These are phyloP conservation scores for Rhinogobio ventralis DNA, from an alignment of 2,797 vertebrate species.

Conservation along the genomic window DNA sequence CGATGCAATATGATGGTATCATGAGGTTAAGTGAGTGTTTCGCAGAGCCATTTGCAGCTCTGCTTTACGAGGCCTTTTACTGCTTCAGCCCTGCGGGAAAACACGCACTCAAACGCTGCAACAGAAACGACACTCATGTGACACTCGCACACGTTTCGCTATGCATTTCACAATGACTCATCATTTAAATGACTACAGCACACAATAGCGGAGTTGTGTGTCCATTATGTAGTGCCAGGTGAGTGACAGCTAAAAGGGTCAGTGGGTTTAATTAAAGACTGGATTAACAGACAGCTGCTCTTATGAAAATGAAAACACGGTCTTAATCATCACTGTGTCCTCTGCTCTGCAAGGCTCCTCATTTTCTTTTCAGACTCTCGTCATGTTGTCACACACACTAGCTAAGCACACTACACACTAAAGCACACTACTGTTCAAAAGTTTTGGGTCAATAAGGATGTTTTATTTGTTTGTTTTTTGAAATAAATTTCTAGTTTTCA, in stretches of 20 bases:
- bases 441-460: neutral
- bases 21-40: slow-evolving; percentile 61
- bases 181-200: slow-evolving; percentile 27
- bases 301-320: neutral
- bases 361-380: neutral
- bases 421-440: neutral
- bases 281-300: slow-evolving; percentile 32
- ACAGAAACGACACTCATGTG: slow-evolving; percentile 16
- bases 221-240: slow-evolving; percentile 17
- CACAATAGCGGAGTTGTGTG: neutral
- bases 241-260: slow-evolving; percentile 41
- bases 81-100: slow-evolving; percentile 30
- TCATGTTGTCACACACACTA: neutral
- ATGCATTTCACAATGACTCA: slow-evolving; percentile 43
- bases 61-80: slow-evolving; percentile 57
- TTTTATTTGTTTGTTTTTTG: neutral
- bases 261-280: slow-evolving; percentile 34
- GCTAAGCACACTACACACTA: neutral
- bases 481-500: neutral
- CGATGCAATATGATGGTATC: slow-evolving; percentile 37
- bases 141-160: slow-evolving; percentile 10
- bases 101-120: slow-evolving; percentile 32
- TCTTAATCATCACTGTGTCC: slow-evolving; percentile 13
- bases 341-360: neutral
- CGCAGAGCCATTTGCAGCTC: slow-evolving; percentile 62